Conservation (phyloP, 2,888 invertebrate genomes). For the Tenthredo distinguenda region DNA sequence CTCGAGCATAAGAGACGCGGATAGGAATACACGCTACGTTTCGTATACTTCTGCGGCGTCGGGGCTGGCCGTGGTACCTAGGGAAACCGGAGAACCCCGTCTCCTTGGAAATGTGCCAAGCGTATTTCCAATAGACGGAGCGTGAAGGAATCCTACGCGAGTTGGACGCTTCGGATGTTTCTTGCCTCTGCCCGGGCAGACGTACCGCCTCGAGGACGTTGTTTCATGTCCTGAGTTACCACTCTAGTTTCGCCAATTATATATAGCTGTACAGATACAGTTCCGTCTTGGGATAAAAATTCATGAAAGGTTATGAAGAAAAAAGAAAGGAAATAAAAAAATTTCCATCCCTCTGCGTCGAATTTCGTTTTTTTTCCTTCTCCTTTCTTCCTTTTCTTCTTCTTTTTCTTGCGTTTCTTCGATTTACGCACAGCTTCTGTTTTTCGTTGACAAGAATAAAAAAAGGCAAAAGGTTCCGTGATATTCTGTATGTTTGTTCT, state of each 20-base stretch:
- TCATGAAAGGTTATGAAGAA: background rate
- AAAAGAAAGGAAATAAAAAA: background rate
- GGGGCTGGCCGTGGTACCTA: background rate
- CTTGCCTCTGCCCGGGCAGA: slow-evolving; percentile 30
- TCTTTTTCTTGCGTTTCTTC: background rate
- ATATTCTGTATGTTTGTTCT: slow-evolving; percentile 26
- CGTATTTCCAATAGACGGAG: slow-evolving; percentile 52
- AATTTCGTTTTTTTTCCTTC: background rate
- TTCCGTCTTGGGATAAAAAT: background rate
- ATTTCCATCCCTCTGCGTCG: background rate
- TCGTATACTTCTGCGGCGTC: slow-evolving; percentile 23
- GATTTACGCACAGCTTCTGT: background rate
- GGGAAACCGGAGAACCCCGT: background rate
- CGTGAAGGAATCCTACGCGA: slow-evolving; percentile 49
- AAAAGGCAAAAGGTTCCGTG: background rate
- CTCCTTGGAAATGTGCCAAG: slow-evolving; percentile 48
- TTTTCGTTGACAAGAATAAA: background rate
- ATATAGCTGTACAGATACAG: background rate
- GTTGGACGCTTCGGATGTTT: slow-evolving; percentile 44
- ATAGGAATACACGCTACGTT: background rate
- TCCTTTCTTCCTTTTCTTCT: background rate
- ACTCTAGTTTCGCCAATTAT: slow-evolving; percentile 41
- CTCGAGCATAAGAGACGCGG: background rate
- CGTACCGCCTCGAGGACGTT: slow-evolving; percentile 24
- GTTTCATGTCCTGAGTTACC: slow-evolving; percentile 2